Conservation (phyloP, 2,888 invertebrate genomes). For the Erannis defoliaria region DNA sequence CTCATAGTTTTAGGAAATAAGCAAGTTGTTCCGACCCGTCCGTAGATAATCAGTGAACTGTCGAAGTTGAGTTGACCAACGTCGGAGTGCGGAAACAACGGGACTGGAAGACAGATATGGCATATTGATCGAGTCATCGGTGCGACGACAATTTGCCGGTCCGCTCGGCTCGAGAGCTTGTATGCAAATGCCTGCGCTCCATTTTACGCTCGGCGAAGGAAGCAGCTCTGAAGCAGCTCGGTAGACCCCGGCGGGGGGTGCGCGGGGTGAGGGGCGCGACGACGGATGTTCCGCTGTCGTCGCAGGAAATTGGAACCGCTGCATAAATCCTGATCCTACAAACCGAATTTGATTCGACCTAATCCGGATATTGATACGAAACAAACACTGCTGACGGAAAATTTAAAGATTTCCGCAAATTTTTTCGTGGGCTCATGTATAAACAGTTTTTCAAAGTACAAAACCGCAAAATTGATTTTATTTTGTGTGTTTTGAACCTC, state of each 20-base stretch:
- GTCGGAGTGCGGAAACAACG: conserved; percentile 42
- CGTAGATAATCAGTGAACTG: conserved; percentile 41
- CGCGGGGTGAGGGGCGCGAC: conserved; percentile 58
- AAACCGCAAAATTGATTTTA: conserved; percentile 57
- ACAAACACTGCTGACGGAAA: conserved; percentile 70
- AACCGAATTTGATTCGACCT: conserved; percentile 84
- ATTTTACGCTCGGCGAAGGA: conserved; percentile 76
- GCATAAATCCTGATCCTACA: conserved; percentile 84
- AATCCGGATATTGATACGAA: conserved; percentile 86
- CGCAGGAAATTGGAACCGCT: conserved; percentile 85
- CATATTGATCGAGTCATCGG: conserved; percentile 81
- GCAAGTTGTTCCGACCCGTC: neutral
- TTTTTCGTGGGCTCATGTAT: conserved; percentile 41
- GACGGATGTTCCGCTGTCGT: conserved; percentile 83
- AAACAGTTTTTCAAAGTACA: conserved; percentile 40
- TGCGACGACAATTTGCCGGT: conserved; percentile 85
- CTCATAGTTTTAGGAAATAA: neutral
- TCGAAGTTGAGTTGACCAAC: conserved; percentile 43
- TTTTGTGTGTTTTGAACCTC: conserved; percentile 60
- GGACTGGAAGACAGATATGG: conserved; percentile 64
- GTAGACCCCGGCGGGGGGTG: conserved; percentile 46
- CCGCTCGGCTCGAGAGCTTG: conserved; percentile 76
- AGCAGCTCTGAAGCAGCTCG: conserved; percentile 48
- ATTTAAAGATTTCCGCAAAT: conserved; percentile 61
- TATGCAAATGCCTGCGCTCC: conserved; percentile 83